Percentiles rank a stretch among this genome's conserved stretches.
Conservation (phyloP, 37 sponge, comb jelly and placozoan genomes). For the Aplysina aerophoba region DNA sequence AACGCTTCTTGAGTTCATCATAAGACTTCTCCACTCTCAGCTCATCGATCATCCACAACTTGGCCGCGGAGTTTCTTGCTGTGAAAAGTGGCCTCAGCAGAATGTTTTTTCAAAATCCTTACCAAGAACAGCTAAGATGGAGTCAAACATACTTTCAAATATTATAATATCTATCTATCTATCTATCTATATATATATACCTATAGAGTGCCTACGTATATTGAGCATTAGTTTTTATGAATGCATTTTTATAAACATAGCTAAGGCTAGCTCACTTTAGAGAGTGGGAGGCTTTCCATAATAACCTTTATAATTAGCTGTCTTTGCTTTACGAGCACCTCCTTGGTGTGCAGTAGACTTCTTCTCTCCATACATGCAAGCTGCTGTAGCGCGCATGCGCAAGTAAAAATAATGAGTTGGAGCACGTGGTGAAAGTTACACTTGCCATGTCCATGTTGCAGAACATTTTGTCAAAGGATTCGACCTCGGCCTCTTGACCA, state of each 20-base stretch:
- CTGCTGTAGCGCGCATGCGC: slow-evolving; percentile 46
- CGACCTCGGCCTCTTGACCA: too few relatives aligned
- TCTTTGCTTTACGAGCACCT: slow-evolving; percentile 62
- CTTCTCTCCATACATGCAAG: slow-evolving; percentile 2
- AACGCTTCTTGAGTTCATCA: not conserved
- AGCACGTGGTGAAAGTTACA: too few relatives aligned
- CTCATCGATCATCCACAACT: not conserved
- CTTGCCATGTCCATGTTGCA: slow-evolving; percentile 75
- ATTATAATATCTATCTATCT: too few relatives aligned
- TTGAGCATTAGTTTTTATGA: too few relatives aligned
- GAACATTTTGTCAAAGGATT: slow-evolving; percentile 57
- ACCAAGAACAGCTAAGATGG: not conserved
- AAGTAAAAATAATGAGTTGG: too few relatives aligned
- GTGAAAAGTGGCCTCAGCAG: too few relatives aligned
- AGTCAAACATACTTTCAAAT: not conserved
- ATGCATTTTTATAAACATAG: too few relatives aligned
- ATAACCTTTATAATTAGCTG: slow-evolving; percentile 56
- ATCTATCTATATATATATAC: too few relatives aligned
- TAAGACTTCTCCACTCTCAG: not conserved
- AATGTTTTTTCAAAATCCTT: not conserved
- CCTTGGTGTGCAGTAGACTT: slow-evolving; percentile 59
- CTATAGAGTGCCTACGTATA: too few relatives aligned
- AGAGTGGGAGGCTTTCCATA: slow-evolving; percentile 46
- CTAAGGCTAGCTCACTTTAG: slow-evolving; percentile 38
- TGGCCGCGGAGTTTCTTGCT: too few relatives aligned